Evolutionary conservation across 2,888 invertebrate species (phyloP).

Genomic region (Macrostomum cliftonense): DNA sequence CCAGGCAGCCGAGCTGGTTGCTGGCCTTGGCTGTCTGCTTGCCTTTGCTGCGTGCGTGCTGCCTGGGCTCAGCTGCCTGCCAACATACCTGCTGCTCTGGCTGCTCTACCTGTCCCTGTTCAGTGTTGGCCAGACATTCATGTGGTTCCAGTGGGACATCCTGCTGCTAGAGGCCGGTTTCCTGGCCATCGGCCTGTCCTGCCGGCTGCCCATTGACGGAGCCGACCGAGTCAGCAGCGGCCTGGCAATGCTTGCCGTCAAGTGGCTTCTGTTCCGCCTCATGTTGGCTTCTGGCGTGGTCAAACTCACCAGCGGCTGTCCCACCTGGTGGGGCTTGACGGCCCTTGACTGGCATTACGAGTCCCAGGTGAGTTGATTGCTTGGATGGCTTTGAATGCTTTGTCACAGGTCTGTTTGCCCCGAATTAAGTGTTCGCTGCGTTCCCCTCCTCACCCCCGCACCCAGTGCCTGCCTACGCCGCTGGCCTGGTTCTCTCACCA

Average conservation of each 20-base stretch:
- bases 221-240: slow-evolving; percentile 26
- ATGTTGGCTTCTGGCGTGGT: slow-evolving; percentile 53
- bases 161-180: slow-evolving; percentile 56
- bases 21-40: slow-evolving; percentile 47
- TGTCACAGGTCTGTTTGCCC: no score
- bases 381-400: no score
- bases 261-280: slow-evolving; percentile 55
- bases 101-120: slow-evolving; percentile 52
- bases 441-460: not conserved
- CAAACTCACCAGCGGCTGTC: slow-evolving; percentile 52
- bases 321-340: slow-evolving; percentile 57
- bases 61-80: slow-evolving; percentile 36
- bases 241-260: slow-evolving; percentile 49
- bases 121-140: slow-evolving; percentile 52
- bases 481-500: slow-evolving; percentile 55
- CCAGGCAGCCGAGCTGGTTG: slow-evolving; percentile 50
- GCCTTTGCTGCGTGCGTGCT: slow-evolving; percentile 47
- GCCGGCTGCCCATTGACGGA: slow-evolving; percentile 25
- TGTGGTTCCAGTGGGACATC: slow-evolving; percentile 56
- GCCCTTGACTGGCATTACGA: slow-evolving; percentile 49
- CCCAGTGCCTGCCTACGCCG: slow-evolving; percentile 52
- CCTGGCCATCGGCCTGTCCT: slow-evolving; percentile 51
- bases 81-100: slow-evolving; percentile 50
- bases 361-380: slow-evolving; percentile 35
- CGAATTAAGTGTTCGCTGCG: no score